Base-by-base conservation (phyloP, 2,797 vertebrate genomes). In the Alosa sapidissima region DNA sequence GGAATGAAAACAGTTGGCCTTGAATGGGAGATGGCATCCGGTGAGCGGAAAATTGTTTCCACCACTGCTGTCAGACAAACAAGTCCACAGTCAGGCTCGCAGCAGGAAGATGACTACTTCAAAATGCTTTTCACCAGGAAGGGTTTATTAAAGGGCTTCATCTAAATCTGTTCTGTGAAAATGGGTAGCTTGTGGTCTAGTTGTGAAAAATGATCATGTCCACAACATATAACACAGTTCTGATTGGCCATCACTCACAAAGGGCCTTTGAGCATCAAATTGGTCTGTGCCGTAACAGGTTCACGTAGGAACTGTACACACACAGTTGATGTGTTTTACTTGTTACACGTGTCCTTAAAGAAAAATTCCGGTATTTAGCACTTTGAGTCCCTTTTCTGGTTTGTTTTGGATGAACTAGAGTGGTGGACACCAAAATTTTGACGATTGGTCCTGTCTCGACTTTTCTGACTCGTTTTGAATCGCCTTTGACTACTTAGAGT, bases 1-100 rank as follows among this genome's bases (percentile, higher is more conserved):
- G 87, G 91, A 89, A 91, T 85, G 85, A 75, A 89, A 91, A 86
- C 85, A 86, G 88, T 86, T 89, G 91, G 91, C 90, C 91, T 93
- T 93, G 88, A 81, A 83, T 48, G 49, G 28, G 47, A 81, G 86
- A 86, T 55, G 9, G 81, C 85, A 72, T 58, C 5, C 81, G 21
- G 85, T 84, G 84, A 89, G 86, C 85, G 84, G 75, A 58, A 84
- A 86, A 78, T 78, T 78, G n/a, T 84, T 84, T 89, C 91, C 84
- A 86, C 36, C 72, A 47, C 72, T 21, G 72, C 72, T 78, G 72
- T 45, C 72, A 81, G 24, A 75, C 47, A 11, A 52, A 75, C 49
- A 36, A 14, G 16, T 28, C 85, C 55, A 16, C 33, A 11, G 33
- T 78, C 84, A 83, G 65, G 14, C 19, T 47, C 72, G 2, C 72